Conservation (phyloP, 1,140 invertebrate species). For the Littorina saxatilis region DNA sequence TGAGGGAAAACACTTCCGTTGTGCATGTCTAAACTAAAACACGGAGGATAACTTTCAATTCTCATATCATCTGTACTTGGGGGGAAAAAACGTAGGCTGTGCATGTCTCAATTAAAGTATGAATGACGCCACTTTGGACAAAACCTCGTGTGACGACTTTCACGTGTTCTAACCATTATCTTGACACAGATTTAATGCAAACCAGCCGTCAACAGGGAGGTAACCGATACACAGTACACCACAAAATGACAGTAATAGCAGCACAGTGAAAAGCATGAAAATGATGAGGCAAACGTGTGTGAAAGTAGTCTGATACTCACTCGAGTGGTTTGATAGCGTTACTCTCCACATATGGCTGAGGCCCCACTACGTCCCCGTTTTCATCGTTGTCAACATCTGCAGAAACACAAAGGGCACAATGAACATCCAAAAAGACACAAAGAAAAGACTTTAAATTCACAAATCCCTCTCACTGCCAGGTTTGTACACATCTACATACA, state of each 20-base stretch:
- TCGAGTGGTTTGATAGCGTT: constrained; percentile 50
- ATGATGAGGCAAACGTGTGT: no score
- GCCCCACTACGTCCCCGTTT: constrained; percentile 53
- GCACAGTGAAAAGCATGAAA: constrained; percentile 39
- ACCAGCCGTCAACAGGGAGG: background rate
- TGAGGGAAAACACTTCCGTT: no score
- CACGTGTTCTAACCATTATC: no score
- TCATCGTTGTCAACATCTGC: constrained; percentile 37
- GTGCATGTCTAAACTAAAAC: no score
- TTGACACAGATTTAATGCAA: no score
- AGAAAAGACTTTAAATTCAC: background rate
- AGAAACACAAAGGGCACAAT: constrained; percentile 4
- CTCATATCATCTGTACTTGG: no score
- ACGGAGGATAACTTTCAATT: no score
- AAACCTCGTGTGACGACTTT: no score
- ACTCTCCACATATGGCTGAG: constrained; percentile 52
- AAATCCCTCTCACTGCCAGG: background rate
- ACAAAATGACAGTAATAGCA: background rate
- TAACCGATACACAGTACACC: no score
- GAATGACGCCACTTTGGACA: background rate
- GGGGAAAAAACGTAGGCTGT: no score
- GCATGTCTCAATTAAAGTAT: no score
- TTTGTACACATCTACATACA: background rate
- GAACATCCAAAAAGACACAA: background rate
- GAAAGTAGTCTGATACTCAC: constrained; percentile 52